Evolutionary conservation across 2,888 invertebrate genomes (phyloP).

Genomic region (Exocentrus adspersus): DNA sequence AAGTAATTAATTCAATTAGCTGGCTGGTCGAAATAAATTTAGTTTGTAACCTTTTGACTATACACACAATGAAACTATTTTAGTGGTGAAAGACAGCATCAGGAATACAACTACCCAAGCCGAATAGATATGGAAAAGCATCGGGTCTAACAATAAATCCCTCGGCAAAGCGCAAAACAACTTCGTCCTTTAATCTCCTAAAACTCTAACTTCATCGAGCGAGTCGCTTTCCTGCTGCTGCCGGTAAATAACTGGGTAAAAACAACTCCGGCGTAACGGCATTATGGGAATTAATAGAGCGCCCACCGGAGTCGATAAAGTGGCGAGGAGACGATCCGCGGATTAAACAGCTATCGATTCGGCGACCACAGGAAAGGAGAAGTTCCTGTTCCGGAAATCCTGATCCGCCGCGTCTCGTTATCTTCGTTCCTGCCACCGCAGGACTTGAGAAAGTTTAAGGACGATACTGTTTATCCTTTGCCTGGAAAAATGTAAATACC

Average conservation of each 20-base stretch:
- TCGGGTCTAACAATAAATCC: too few species aligned
- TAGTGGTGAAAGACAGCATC: too few species aligned
- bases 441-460: slow-evolving; percentile 1
- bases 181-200: too few species aligned
- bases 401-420: slow-evolving; percentile 14
- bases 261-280: not conserved
- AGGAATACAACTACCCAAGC: too few species aligned
- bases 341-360: slow-evolving; percentile 22
- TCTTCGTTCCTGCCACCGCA: slow-evolving; percentile 18
- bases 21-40: not conserved
- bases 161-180: too few species aligned
- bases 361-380: slow-evolving; percentile 18
- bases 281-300: slow-evolving; percentile 2
- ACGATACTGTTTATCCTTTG: too few species aligned
- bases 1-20: not conserved
- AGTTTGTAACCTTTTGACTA: too few species aligned
- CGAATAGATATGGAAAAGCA: too few species aligned
- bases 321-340: slow-evolving; percentile 6
- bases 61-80: too few species aligned
- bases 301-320: not conserved
- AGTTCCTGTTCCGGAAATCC: slow-evolving; percentile 17
- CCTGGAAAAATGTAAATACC: too few species aligned
- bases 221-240: too few species aligned
- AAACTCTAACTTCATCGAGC: too few species aligned
- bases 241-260: not conserved